These are phyloP conservation scores for Ondatra zibethicus DNA, from an alignment of 2,113 vertebrate genomes.

Conservation along the genomic window DNA sequence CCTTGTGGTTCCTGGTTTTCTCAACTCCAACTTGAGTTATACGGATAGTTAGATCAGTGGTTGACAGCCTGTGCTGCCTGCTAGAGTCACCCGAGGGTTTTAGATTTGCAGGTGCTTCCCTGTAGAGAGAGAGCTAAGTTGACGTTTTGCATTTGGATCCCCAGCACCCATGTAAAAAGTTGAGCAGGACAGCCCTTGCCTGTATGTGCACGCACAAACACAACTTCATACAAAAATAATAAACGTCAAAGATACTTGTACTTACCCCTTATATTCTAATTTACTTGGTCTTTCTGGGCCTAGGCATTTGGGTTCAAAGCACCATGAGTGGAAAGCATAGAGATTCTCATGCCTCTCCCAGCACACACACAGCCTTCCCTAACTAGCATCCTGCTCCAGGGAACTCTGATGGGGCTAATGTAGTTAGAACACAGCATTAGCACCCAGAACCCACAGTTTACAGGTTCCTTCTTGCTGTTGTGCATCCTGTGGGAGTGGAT, in stretches of 20 bases:
- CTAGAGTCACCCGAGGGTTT: constrained; percentile 14
- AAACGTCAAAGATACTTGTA: not conserved
- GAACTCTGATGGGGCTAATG: not conserved
- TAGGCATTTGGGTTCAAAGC: not conserved
- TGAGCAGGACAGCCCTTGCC: not conserved
- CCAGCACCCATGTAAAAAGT: not conserved
- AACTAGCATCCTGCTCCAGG: not conserved
- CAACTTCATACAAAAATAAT: not conserved
- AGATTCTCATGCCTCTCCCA: not conserved
- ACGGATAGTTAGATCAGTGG: not conserved
- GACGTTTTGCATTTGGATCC: not conserved
- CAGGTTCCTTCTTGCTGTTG: not conserved
- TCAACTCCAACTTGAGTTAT: not conserved
- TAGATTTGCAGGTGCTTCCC: not conserved
- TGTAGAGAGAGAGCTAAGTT: not conserved
- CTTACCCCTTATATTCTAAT: not conserved
- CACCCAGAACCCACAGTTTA: not conserved
- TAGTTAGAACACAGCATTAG: not conserved
- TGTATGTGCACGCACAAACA: not conserved
- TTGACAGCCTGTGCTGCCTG: not conserved
- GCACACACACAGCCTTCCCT: not conserved
- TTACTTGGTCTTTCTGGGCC: not conserved
- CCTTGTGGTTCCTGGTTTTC: constrained; percentile 28
- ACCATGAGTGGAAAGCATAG: constrained; percentile 35
- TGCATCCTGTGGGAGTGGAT: not conserved